Conservation (phyloP, 2,797 vertebrate genomes). For the Podarcis lilfordi region DNA sequence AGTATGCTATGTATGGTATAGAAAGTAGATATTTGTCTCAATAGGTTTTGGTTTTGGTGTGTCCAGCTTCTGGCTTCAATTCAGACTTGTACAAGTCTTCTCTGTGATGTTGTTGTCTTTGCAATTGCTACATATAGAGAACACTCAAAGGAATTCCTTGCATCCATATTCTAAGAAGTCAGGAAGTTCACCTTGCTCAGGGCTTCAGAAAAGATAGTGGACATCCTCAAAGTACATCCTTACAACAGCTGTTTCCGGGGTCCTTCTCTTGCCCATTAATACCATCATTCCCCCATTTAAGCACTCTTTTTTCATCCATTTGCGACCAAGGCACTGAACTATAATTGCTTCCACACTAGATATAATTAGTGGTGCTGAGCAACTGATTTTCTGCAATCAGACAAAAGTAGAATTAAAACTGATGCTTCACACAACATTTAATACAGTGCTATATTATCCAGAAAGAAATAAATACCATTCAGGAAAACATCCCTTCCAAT, state of each 20-base stretch:
- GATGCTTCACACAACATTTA: neutral
- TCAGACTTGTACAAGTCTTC: neutral
- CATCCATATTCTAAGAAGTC: neutral
- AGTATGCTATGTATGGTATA: slow-evolving; percentile 8
- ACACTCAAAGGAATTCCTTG: neutral
- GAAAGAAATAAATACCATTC: neutral
- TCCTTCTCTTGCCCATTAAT: neutral
- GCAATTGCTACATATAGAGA: neutral
- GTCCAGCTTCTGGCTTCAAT: slow-evolving; percentile 7
- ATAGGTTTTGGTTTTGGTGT: neutral
- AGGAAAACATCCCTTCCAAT: neutral
- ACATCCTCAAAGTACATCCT: neutral
- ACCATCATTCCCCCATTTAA: neutral
- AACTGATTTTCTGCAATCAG: neutral
- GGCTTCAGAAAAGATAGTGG: neutral
- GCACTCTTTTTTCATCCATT: neutral
- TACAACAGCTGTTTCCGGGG: neutral
- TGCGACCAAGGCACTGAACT: neutral
- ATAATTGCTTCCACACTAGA: neutral
- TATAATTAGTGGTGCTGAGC: neutral
- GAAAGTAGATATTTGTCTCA: slow-evolving; percentile 7
- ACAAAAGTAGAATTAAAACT: neutral
- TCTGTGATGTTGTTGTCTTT: neutral
- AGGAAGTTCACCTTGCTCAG: neutral
- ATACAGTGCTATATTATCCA: neutral